Evolutionary conservation across 2,797 vertebrate genomes (phyloP).

Genomic region (Loriculus beryllinus): DNA sequence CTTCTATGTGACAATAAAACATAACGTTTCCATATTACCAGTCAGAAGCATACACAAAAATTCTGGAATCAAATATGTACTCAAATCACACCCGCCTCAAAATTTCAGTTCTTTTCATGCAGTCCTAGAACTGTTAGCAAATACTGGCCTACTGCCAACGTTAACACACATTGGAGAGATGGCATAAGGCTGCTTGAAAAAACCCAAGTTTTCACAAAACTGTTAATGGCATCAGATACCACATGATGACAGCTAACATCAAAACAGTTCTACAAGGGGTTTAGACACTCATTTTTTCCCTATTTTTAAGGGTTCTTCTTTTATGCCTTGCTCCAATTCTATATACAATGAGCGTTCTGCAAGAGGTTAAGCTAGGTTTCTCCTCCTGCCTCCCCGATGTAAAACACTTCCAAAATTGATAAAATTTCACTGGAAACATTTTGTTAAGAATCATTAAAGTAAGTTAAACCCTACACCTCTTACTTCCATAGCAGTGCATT

Average conservation of each 20-base stretch:
- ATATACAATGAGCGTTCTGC: not conserved
- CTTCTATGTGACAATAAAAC: not conserved
- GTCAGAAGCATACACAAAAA: not conserved
- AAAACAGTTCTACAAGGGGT: not conserved
- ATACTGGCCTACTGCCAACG: constrained; percentile 30
- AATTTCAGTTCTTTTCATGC: not conserved
- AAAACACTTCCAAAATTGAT: not conserved
- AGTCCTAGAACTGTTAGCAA: constrained; percentile 3
- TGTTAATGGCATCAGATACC: constrained; percentile 21
- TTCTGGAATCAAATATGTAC: not conserved
- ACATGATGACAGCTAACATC: constrained; percentile 9
- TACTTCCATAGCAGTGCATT: not conserved
- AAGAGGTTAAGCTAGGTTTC: not conserved
- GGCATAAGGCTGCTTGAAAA: constrained; percentile 35
- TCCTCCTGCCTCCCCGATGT: not conserved
- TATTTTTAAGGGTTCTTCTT: not conserved
- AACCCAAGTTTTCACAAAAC: not conserved
- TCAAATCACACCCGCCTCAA: not conserved
- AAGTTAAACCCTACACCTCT: not conserved
- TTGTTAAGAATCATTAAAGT: not conserved
- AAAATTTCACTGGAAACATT: not conserved
- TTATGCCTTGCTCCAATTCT: not conserved
- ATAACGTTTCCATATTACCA: not conserved
- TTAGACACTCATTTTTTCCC: not conserved
- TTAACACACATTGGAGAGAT: constrained; percentile 15